Base-by-base conservation (phyloP, 2,113 vertebrate species). In the Callospermophilus lateralis region DNA sequence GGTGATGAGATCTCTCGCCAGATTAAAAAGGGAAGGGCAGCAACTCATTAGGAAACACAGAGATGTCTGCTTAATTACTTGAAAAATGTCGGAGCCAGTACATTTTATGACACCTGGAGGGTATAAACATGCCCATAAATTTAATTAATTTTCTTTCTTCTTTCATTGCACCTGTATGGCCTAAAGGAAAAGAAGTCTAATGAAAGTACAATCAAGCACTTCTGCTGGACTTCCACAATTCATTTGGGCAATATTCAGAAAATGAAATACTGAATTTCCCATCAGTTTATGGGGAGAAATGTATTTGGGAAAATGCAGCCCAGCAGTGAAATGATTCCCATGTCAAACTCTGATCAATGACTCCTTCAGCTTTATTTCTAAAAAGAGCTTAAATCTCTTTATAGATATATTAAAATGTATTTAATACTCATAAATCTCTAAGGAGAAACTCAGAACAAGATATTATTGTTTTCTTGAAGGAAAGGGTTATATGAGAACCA, bases 91-190 rank as follows among this genome's bases (percentile, higher is more conserved):
- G 98, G 96, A 97, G 98, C 96, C 97, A 97, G 98, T 99, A 98
- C 98, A 95, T 98, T 99, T 98, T 98, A 98, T 98, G 98, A 98
- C 97, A 98, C 98, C 98, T 98, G 96, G 97, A 11, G 97, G 98
- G 98, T 96, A 98, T 98, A 98, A 99, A 98, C 98, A 98, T 98
- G 97, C 98, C 98, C 96, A 93, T 97, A 98, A 97, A 98, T 99
- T 99, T 99, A 99, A 99, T 99, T 99, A 99, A 99, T 99, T 98
- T 98, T 98, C 95, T 98, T 98, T 98, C 97, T 98, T 98, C 98
- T 98, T 98, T 98, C 97, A 97, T 96, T 96, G 97, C 98, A 98
- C 98, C 98, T 98, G 98, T 97, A 98, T 98, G 98, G 98, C 98
- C 97, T 96, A 81, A 96, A 98, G 98, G 98, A 98, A 98, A 94